A percentile compares a stretch with the other conserved stretches of the same genome.
These are phyloP conservation scores for Galaxias olidus DNA, from an alignment of 2,797 vertebrate genomes.

Conservation along the genomic window DNA sequence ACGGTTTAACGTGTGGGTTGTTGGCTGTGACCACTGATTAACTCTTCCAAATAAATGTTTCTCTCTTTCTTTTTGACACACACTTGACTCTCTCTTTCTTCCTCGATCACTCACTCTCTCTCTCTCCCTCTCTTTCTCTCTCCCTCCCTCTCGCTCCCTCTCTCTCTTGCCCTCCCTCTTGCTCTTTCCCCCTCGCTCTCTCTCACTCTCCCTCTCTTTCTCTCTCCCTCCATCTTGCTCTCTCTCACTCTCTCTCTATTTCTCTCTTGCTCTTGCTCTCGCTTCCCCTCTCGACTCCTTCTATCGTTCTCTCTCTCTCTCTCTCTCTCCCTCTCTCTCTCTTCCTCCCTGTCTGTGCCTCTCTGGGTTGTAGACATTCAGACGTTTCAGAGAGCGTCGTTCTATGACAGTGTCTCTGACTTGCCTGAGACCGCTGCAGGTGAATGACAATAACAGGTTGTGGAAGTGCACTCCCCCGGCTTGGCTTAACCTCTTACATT, in stretches of 20 bases:
- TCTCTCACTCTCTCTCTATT: conserved; percentile 44
- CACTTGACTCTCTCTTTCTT: conserved; percentile 27
- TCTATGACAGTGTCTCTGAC: conserved; percentile 96
- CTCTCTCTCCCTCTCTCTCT: conserved; percentile 54
- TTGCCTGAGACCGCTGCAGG: conserved; percentile 90
- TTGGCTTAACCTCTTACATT: neutral
- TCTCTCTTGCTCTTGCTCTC: conserved; percentile 41
- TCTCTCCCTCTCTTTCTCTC: conserved; percentile 35
- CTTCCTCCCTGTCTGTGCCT: conserved; percentile 35
- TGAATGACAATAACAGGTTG: conserved; percentile 76
- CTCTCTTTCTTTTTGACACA: conserved; percentile 57
- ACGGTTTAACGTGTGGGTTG: too few relatives aligned
- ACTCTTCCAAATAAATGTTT: neutral
- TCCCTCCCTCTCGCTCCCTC: conserved; percentile 45
- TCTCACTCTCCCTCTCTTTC: conserved; percentile 46
- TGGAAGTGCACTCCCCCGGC: neutral
- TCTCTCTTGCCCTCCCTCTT: too few relatives aligned
- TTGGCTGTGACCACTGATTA: too few relatives aligned
- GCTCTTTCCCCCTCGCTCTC: too few relatives aligned
- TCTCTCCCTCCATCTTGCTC: conserved; percentile 47
- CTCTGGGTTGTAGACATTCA: conserved; percentile 87
- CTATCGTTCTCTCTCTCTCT: conserved; percentile 43
- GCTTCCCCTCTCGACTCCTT: too few relatives aligned
- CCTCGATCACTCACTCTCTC: conserved; percentile 53
- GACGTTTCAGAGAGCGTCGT: conserved; percentile 98